Evolutionary conservation across 2,797 vertebrate species (phyloP).

Genomic region (Cuculus canorus): DNA sequence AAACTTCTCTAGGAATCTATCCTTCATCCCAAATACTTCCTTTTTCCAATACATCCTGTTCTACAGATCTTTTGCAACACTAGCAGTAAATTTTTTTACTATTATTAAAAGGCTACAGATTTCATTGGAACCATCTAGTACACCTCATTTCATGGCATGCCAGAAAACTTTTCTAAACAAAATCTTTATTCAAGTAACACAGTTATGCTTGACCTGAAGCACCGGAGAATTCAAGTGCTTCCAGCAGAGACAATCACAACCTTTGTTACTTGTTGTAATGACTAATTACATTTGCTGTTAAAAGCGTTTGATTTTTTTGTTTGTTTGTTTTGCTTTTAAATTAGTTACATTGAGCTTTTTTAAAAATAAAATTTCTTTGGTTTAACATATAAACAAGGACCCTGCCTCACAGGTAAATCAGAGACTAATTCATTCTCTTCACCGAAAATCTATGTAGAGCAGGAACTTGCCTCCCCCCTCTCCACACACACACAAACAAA

Average conservation of each 20-base stretch:
- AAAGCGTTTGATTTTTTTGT: neutral
- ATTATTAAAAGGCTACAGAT: neutral
- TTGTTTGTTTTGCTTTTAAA: neutral
- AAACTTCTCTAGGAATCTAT: neutral
- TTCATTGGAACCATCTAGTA: neutral
- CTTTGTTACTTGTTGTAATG: neutral
- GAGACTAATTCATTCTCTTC: neutral
- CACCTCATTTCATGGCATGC: neutral
- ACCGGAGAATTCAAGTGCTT: slow-evolving; percentile 18
- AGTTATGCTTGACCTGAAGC: slow-evolving; percentile 14
- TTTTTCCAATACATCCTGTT: neutral
- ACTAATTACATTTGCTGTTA: neutral
- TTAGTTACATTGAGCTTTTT: neutral
- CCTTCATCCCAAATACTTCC: neutral
- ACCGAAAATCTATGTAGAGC: neutral
- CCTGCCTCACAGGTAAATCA: neutral
- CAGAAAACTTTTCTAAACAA: slow-evolving; percentile 20
- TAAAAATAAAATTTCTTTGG: neutral
- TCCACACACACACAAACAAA: neutral
- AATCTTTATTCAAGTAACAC: slow-evolving; percentile 36
- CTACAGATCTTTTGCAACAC: neutral
- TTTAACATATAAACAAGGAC: neutral
- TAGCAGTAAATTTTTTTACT: neutral
- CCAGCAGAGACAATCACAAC: neutral
- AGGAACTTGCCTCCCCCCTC: neutral